Conservation (phyloP, 2,113 vertebrate species). For the Cochlearius cochlearius region DNA sequence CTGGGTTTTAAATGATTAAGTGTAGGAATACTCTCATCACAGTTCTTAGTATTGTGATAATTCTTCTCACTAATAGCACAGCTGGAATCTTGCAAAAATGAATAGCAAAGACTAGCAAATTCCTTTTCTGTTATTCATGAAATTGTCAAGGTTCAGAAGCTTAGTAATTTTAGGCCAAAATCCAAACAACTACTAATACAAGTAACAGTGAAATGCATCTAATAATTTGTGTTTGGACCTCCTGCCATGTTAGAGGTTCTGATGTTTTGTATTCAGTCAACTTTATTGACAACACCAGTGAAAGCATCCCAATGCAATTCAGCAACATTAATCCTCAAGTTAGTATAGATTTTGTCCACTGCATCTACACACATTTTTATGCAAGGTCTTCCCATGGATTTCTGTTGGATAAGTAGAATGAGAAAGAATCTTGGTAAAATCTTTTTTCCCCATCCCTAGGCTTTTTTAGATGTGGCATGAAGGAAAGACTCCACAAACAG, state of each 20-base stretch:
- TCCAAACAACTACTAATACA: neutral
- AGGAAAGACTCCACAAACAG: neutral
- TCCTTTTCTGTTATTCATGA: neutral
- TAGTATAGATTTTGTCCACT: neutral
- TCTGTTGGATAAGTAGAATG: neutral
- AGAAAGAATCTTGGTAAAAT: neutral
- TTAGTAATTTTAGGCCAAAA: neutral
- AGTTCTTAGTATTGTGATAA: neutral
- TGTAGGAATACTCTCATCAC: neutral
- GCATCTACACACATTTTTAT: neutral
- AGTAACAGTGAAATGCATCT: neutral
- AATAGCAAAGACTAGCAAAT: neutral
- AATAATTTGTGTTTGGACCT: neutral
- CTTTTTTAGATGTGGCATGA: neutral
- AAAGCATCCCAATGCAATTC: neutral
- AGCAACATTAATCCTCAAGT: neutral
- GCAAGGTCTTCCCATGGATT: neutral
- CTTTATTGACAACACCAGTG: neutral
- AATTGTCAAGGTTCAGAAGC: neutral
- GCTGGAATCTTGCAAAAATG: neutral
- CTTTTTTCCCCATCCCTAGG: rapidly evolving
- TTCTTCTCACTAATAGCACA: neutral
- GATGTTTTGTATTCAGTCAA: neutral
- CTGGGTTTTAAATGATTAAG: neutral
- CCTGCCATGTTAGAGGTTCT: neutral